Base-by-base conservation (phyloP, 2,113 vertebrate species). In the Paracanthobrama guichenoti region DNA sequence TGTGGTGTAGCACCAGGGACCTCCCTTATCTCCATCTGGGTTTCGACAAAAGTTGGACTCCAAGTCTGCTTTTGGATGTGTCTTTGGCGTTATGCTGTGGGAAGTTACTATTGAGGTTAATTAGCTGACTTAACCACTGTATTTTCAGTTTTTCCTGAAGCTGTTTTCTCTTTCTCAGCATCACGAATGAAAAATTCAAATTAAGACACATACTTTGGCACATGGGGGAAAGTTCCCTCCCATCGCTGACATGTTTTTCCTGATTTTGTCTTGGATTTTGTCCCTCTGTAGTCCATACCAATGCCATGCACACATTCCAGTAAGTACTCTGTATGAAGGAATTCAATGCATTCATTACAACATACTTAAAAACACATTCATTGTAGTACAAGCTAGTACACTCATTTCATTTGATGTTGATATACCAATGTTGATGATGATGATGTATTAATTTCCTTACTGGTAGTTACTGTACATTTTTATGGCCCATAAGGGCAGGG, bases 1-100 rank as follows among this genome's bases (percentile, higher is more conserved):
- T 0, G 82, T 92, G 62, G 95, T 96, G 91, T 95, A 96, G 80
- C 95, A 96, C 95, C 95, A 96, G 35, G 94, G 94, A 2, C 95
- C 94, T 0, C 81, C 42, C 0, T 0, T 14, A 81, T 95, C 95
- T 42, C 0, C 85, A 28, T 95, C 95, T 3, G 95, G 95, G 90
- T 96, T 96, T 62, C 95, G 92, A 84, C 95, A 96, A 89, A 89
- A 94, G 90, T 96, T 95, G 2, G 90, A 93, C 66, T 93, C 92
- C 88, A 96, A 88, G 83, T 94, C 93, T 7, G 90, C 93, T 0
- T 4, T 53, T 12, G 92, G 93, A 18, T 93, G 59, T 2, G 10
- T 86, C 55, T 60, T 42, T 0, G 94, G 92, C 0, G 89, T 92
- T 5, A 91, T 79, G 80, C 94, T 95, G 86, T n/a, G 6, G 71